Base-by-base conservation (phyloP, 2,797 vertebrate species). In the Karalla daura region DNA sequence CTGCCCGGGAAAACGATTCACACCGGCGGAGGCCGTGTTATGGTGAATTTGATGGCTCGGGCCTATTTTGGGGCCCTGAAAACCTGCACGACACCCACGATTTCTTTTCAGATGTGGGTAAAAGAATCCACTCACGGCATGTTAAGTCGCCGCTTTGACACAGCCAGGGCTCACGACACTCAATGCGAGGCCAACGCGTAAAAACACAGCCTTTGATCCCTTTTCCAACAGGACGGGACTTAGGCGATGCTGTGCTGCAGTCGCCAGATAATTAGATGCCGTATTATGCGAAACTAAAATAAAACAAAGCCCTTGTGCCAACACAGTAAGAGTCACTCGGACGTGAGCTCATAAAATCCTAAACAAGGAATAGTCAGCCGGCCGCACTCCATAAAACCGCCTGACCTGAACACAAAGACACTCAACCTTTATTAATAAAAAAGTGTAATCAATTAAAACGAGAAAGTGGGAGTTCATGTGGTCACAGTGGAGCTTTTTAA, bases 61-160 rank as follows among this genome's bases (percentile, higher is more conserved):
- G 44, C 32, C 59, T 46, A 40, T 60, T 66, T 54, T 51, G 59
- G 36, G 44, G 21, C 39, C 18, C n/a, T n/a, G n/a, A n/a, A 5
- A 62, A 56, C 36, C 36, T 11, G 13, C 66, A 49, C 52, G 10
- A 8, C 37, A 63, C 14, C 14, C n/a, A 17, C n/a, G 9, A 55
- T 39, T 71, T 53, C 27, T 55, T 61, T 70, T 37, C 37, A 39
- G 62, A 58, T 36, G 53, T 51, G n/a, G 28, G 35, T n/a, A n/a
- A 46, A 47, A 39, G 25, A 68, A 76, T 51, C 51, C 63, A 61
- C 61, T 78, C 41, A 24, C 20, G 5, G 33, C 60, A 56, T 51
- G 24, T 70, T 56, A 77, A 76, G 85, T 78, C 44, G 63, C 58
- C 76, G 20, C 64, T 79, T 52, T 2, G 37, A 33, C 68, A 62